Conservation (phyloP, 1,140 invertebrate genomes). For the Oppia nitens region DNA sequence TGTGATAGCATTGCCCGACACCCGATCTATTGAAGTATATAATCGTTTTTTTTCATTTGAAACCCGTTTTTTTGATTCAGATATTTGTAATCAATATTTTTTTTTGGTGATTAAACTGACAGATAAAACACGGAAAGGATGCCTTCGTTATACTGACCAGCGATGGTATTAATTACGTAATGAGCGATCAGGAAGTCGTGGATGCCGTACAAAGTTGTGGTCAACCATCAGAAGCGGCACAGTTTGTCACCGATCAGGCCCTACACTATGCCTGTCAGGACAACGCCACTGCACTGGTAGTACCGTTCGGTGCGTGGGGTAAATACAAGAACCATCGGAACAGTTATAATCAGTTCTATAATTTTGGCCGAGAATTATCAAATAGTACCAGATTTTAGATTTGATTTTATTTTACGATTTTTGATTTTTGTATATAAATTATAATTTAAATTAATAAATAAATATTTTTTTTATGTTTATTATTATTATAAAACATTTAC, state of each 20-base stretch:
- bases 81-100: too few relatives aligned
- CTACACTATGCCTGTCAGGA: constrained; percentile 38
- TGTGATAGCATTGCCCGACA: constrained; percentile 35
- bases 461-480: too few relatives aligned
- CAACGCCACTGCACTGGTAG: constrained; percentile 35
- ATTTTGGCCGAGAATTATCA: constrained; percentile 20
- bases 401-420: background rate
- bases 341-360: constrained; percentile 15
- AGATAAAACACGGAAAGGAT: constrained; percentile 38
- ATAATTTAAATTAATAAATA: too few relatives aligned
- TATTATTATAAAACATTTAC: too few relatives aligned
- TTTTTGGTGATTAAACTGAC: background rate
- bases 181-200: constrained; percentile 36
- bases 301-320: constrained; percentile 40
- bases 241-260: constrained; percentile 35
- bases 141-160: constrained; percentile 36
- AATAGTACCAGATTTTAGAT: constrained; percentile 18
- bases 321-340: constrained; percentile 27
- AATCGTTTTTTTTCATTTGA: background rate
- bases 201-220: constrained; percentile 32
- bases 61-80: constrained; percentile 15
- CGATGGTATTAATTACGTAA: constrained; percentile 37
- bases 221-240: constrained; percentile 33
- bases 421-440: too few relatives aligned
- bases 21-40: constrained; percentile 29